Conservation (phyloP, 2,797 vertebrate species). For the Acomys russatus region DNA sequence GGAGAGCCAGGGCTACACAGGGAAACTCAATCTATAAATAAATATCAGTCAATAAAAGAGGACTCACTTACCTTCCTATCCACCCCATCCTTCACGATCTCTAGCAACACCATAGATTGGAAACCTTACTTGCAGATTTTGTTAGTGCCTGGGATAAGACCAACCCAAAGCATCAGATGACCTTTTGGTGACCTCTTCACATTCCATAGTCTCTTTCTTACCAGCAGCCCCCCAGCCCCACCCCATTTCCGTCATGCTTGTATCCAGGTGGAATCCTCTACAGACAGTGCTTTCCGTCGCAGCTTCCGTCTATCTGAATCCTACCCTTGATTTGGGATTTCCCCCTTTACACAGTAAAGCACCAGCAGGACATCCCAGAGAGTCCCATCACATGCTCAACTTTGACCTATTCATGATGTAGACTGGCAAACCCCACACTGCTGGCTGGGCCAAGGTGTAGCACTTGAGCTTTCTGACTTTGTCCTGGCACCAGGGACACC, state of each 20-base stretch:
- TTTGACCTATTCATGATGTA: neutral
- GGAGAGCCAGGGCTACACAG: no score
- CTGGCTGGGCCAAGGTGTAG: neutral
- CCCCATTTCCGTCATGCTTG: neutral
- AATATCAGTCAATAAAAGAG: neutral
- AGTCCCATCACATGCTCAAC: neutral
- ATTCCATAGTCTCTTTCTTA: neutral
- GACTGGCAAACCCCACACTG: neutral
- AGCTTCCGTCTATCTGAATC: neutral
- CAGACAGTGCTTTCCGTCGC: neutral
- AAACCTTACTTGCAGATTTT: neutral
- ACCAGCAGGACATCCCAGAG: neutral
- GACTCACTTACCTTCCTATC: no score
- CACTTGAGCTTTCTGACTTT: neutral
- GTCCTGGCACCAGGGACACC: neutral
- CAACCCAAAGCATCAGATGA: neutral
- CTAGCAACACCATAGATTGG: neutral
- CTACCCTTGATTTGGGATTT: neutral
- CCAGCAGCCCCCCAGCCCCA: neutral
- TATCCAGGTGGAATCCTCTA: neutral
- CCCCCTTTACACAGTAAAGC: no score
- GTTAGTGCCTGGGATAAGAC: neutral
- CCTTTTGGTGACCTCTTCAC: neutral
- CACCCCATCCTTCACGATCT: neutral
- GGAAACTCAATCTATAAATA: no score